These are phyloP conservation scores for Drosophila serrata DNA, from an alignment of 1,140 invertebrate species.

Conservation along the genomic window DNA sequence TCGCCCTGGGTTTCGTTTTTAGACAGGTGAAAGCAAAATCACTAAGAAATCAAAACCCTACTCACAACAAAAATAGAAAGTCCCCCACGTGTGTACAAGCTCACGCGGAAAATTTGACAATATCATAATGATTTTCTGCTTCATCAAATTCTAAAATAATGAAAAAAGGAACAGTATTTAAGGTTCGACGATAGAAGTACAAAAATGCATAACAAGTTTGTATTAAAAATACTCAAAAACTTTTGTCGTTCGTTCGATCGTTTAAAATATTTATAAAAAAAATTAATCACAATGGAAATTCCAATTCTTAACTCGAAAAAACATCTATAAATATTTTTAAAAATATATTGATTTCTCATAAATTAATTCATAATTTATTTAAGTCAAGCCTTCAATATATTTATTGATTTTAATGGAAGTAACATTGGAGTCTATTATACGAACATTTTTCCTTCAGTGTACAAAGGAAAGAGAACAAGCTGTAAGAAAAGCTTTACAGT, in stretches of 20 bases:
- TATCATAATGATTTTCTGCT: not conserved
- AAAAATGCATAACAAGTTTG: not conserved
- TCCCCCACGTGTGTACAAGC: slow-evolving; percentile 5
- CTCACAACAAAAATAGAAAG: slow-evolving; percentile 45
- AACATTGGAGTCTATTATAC: slow-evolving; percentile 2
- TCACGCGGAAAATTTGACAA: slow-evolving; percentile 8
- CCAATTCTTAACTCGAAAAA: not conserved
- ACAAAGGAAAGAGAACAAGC: slow-evolving; percentile 11
- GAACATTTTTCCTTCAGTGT: not conserved
- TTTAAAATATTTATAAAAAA: not conserved
- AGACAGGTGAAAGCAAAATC: slow-evolving; percentile 48
- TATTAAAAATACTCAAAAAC: not conserved
- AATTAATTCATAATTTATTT: not conserved
- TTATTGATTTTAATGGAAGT: not conserved
- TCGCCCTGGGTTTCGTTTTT: slow-evolving; percentile 13
- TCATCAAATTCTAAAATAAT: not conserved
- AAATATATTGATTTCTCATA: not conserved
- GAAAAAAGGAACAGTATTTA: not conserved
- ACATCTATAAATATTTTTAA: not conserved
- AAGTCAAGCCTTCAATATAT: not conserved
- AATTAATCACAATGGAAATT: not conserved
- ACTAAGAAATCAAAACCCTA: slow-evolving; percentile 26
- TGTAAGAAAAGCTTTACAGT: slow-evolving; percentile 28
- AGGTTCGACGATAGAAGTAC: not conserved
- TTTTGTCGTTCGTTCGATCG: not conserved